Base-by-base conservation (phyloP, 2,888 invertebrate species). In the Nudaria mundana region DNA sequence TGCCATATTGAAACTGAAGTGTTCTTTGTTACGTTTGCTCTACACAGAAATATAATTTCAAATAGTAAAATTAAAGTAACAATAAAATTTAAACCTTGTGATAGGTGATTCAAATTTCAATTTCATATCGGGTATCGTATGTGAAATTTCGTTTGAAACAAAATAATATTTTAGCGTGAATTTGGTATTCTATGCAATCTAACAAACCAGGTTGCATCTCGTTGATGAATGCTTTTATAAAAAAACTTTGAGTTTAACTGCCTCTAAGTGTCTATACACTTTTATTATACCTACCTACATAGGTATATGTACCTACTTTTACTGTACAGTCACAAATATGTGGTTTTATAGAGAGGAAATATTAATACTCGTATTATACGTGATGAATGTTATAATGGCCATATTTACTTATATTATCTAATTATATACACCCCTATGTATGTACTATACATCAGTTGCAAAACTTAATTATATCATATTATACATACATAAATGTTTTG, bases 1-100 rank as follows among this genome's bases (percentile, higher is more conserved):
- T 76, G 77, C 71, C 74, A 66, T 79, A 80, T 80, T 81, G 82
- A 81, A 76, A 74, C 76, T 77, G 66, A 70, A 83, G 82, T 76
- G 66, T 56, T 47, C 68, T 63, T 61, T 66, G 60, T 65, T 70
- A 25, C 37, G 33, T 44, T 49, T 37, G 67, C 70, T 69, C 66
- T 59, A 48, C 41, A 43, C 55, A 55, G 42, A 50, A 48, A 24
- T 62, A 59, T 56, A 56, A 68, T 61, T 61, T 54, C 55, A 48
- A 53, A 48, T 51, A 54, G 46, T 61, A 54, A 52, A 45, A 40
- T 37, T 28, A 20, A 13, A 31, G 26, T 44, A 48, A 34, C 44
- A 42, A 43, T 40, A 30, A 18, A 67, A 56, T 62, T 64, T 47
- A 40, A 44, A 62, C 63, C 54, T 47, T 66, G 52, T 44, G 24